These are phyloP conservation scores for Diadema setosum DNA, from an alignment of 35 echinoderm and acorn worm species.

Conservation along the genomic window DNA sequence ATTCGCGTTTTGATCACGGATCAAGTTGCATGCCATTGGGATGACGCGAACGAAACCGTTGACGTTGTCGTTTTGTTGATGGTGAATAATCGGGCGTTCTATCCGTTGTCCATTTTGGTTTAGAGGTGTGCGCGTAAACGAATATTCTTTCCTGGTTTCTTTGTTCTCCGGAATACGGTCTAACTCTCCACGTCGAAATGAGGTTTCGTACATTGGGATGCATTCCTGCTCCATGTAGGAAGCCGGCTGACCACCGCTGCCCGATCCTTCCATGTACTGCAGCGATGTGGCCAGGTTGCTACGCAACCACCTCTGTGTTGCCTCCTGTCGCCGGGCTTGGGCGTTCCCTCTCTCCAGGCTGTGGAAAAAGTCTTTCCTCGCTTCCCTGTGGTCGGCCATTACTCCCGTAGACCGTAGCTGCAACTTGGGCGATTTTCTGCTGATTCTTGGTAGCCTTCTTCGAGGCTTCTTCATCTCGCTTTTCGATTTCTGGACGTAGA, in stretches of 20 bases:
- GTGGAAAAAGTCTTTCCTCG: not conserved
- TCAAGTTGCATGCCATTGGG: not conserved
- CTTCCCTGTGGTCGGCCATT: not conserved
- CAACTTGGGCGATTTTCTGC: not conserved
- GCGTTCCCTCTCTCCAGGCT: not conserved
- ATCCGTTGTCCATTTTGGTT: not conserved
- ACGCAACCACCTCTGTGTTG: not conserved
- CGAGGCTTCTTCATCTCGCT: not conserved
- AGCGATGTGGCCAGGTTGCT: not conserved
- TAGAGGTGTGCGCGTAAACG: not conserved
- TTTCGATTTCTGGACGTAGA: not conserved
- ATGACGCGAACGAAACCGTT: not conserved
- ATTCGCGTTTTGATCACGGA: not conserved
- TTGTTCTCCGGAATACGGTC: not conserved
- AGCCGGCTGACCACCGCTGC: not conserved
- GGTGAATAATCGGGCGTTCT: not conserved
- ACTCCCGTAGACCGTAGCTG: not conserved
- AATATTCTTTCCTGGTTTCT: not conserved
- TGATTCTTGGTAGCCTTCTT: not conserved
- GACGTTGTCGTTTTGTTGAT: not conserved
- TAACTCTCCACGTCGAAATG: not conserved
- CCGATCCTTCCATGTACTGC: not conserved
- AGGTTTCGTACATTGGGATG: slow-evolving; percentile 1
- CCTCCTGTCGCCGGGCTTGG: not conserved
- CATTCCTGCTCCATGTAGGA: not conserved